Evolutionary conservation across 2,888 invertebrate genomes (phyloP).

Genomic region (Emmelina monodactyla): DNA sequence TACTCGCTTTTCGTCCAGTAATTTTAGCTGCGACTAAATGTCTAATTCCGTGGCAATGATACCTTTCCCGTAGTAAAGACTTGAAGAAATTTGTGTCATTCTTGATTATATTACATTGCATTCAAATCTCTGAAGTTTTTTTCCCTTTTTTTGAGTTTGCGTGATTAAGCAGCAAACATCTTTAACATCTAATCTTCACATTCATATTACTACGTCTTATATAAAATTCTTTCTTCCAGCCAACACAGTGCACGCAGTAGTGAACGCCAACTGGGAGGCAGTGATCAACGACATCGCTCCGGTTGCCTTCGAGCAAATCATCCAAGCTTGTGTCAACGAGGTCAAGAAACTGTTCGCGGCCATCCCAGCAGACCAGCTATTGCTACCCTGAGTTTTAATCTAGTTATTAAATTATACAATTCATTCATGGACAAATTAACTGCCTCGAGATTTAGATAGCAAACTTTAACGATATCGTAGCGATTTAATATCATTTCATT

Average conservation of each 20-base stretch:
- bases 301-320: constrained; percentile 49
- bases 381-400: constrained; percentile 19
- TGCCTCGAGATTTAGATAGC: background rate
- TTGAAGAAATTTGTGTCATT: too few species aligned
- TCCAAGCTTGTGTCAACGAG: constrained; percentile 49
- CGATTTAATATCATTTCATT: background rate
- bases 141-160: too few species aligned
- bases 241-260: constrained; percentile 40
- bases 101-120: too few species aligned
- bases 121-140: too few species aligned
- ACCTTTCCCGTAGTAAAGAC: too few species aligned
- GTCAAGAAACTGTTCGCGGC: constrained; percentile 49
- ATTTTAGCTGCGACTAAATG: too few species aligned
- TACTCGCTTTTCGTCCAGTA: too few species aligned
- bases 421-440: background rate
- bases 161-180: too few species aligned
- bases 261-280: constrained; percentile 57
- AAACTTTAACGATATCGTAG: background rate
- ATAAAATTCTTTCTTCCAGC: constrained; percentile 29
- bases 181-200: too few species aligned
- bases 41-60: too few species aligned
- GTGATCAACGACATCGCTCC: constrained; percentile 58
- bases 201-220: too few species aligned
- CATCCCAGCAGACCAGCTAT: constrained; percentile 35
- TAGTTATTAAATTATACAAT: background rate